Evolutionary conservation across 92 coral and sea anemone species (phyloP).

Genomic region (Porites lobata): DNA sequence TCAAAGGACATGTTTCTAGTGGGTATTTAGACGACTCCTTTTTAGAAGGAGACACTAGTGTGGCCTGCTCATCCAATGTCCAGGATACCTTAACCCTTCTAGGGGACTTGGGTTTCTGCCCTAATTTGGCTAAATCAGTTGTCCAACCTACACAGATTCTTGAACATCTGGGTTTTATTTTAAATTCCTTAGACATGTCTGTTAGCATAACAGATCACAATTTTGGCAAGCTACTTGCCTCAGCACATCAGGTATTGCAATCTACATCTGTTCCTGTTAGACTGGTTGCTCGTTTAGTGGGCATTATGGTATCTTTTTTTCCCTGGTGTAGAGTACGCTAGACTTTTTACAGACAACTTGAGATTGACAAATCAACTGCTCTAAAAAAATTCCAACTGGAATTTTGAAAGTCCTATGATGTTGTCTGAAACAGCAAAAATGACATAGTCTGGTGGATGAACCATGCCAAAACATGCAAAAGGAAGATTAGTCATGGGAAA

Average conservation of each 20-base stretch:
- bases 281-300: conserved; percentile 35
- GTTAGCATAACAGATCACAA: conserved; percentile 37
- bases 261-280: conserved; percentile 8
- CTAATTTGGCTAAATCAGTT: conserved; percentile 32
- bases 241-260: conserved; percentile 21
- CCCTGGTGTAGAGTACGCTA: conserved; percentile 49
- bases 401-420: conserved; percentile 20
- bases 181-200: conserved; percentile 44
- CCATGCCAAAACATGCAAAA: conserved; percentile 22
- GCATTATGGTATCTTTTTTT: conserved; percentile 51
- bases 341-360: conserved; percentile 31
- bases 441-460: conserved; percentile 36
- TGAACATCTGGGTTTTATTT: conserved; percentile 45
- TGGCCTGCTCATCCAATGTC: conserved; percentile 30
- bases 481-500: conserved; percentile 44
- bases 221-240: conserved; percentile 11
- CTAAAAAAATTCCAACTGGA: conserved; percentile 34
- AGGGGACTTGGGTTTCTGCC: conserved; percentile 23
- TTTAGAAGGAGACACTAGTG: conserved; percentile 29
- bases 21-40: conserved; percentile 39
- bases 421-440: conserved; percentile 26
- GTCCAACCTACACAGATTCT: conserved; percentile 40
- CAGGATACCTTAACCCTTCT: conserved; percentile 21
- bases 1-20: no score
- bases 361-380: conserved; percentile 23